Evolutionary conservation across 2,888 invertebrate genomes (phyloP).

Genomic region (Apeira syringaria): DNA sequence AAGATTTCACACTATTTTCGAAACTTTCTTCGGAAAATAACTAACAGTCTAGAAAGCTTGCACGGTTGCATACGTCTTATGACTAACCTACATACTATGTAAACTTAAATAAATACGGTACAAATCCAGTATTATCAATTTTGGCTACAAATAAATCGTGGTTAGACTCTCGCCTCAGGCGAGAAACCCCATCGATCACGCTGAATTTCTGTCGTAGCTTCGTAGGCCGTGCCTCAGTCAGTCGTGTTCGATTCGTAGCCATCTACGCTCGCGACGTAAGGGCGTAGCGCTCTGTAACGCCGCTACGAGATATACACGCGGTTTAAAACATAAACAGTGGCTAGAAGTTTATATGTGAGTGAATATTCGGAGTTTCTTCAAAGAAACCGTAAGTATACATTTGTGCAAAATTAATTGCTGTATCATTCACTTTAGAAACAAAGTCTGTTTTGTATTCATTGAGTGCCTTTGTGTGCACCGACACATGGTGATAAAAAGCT

Average conservation of each 20-base stretch:
- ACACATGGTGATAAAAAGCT: conserved; percentile 6
- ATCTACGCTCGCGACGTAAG: conserved; percentile 66
- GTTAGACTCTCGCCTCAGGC: conserved; percentile 31
- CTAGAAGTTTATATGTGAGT: conserved; percentile 33
- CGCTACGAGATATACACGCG: conserved; percentile 36
- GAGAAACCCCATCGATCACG: conserved; percentile 49
- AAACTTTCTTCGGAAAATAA: too few species aligned
- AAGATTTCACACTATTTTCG: too few species aligned
- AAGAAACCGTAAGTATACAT: conserved; percentile 11
- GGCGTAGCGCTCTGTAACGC: conserved; percentile 49
- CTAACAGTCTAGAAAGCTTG: too few species aligned
- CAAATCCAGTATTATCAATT: conserved; percentile 24
- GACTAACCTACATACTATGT: too few species aligned
- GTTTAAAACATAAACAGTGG: conserved; percentile 32
- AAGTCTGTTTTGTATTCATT: not conserved
- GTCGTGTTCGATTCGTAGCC: conserved; percentile 61
- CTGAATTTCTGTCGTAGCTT: conserved; percentile 23
- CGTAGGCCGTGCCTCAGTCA: conserved; percentile 39
- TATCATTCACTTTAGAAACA: too few species aligned
- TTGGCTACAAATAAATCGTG: conserved; percentile 32
- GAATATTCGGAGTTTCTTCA: conserved; percentile 8
- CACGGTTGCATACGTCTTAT: too few species aligned
- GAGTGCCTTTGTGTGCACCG: not conserved
- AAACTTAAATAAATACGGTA: not conserved
- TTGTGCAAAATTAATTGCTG: too few species aligned